A percentile compares a stretch with the other conserved stretches of the same genome.
phyloP scores from a whole-genome alignment of 2,888 invertebrate genomes.

The Stegana nigrithorax region DNA sequence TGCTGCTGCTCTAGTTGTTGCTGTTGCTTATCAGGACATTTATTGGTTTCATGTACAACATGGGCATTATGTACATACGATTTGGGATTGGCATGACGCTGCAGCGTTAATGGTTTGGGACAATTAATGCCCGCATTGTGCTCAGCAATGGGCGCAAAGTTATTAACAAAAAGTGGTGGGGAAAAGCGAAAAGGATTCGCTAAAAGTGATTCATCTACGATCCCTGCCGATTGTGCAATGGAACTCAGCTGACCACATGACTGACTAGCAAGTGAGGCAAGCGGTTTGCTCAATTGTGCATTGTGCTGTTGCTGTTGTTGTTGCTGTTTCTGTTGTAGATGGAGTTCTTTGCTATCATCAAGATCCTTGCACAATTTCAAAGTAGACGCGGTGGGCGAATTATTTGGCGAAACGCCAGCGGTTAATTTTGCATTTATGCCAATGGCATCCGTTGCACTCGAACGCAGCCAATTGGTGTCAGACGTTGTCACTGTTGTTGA shows the following conservation, averaged over 20 bases:
- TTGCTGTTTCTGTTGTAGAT: no score
- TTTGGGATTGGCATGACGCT: neutral
- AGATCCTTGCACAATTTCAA: slow-evolving; percentile 48
- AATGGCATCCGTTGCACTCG: neutral
- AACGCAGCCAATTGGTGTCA: neutral
- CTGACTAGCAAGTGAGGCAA: no score
- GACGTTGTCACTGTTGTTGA: no score
- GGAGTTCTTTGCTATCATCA: no score
- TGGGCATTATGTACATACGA: no score
- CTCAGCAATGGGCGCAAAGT: slow-evolving; percentile 56
- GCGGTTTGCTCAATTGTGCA: neutral
- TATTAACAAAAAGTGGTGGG: slow-evolving; percentile 39
- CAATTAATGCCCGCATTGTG: no score
- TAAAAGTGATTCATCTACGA: slow-evolving; percentile 27
- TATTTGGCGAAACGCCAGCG: slow-evolving; percentile 30
- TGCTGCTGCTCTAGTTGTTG: slow-evolving; percentile 18
- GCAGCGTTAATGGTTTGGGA: neutral
- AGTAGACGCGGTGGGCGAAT: slow-evolving; percentile 55
- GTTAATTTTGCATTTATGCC: neutral
- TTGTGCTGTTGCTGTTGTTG: slow-evolving; percentile 19
- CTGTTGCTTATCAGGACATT: slow-evolving; percentile 22
- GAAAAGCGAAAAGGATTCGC: slow-evolving; percentile 51
- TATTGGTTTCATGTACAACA: no score
- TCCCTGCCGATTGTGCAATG: slow-evolving; percentile 43
- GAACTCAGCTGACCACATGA: slow-evolving; percentile 46